Evolutionary conservation across 2,888 invertebrate species (phyloP).

Genomic region (Cataglyphis altisquamis): DNA sequence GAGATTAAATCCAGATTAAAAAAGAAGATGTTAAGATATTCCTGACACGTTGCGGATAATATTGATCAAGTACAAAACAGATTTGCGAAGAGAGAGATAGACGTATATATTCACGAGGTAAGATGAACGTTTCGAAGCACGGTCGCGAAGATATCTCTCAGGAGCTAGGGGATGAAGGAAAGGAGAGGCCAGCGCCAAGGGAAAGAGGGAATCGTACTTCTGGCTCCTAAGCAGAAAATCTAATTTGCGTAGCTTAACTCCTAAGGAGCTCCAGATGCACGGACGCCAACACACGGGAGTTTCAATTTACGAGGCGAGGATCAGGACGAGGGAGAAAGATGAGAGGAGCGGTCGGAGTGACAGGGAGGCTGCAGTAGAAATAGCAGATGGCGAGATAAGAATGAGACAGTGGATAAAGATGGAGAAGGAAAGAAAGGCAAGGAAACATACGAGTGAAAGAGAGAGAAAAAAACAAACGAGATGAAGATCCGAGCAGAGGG

Average conservation of each 20-base stretch:
- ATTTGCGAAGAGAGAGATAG: conserved; percentile 29
- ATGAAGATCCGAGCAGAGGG: conserved; percentile 27
- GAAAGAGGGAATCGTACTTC: conserved; percentile 69
- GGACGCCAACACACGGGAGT: conserved; percentile 76
- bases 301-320: conserved; percentile 82
- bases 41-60: conserved; percentile 59
- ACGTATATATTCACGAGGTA: conserved; percentile 31
- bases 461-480: conserved; percentile 34
- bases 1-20: conserved; percentile 70
- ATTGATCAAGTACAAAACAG: conserved; percentile 40
- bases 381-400: conserved; percentile 24
- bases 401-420: conserved; percentile 27
- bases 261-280: conserved; percentile 81
- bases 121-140: conserved; percentile 38
- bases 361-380: conserved; percentile 25
- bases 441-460: background rate
- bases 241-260: conserved; percentile 84
- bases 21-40: conserved; percentile 68
- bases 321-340: conserved; percentile 30
- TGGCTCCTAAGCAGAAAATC: conserved; percentile 82
- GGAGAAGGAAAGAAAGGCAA: background rate
- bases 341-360: conserved; percentile 40
- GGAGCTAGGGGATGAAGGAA: conserved; percentile 40
- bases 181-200: conserved; percentile 30
- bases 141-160: conserved; percentile 49